Conservation (phyloP, 2,797 vertebrate species). For the Ctenosaura bakeri region DNA sequence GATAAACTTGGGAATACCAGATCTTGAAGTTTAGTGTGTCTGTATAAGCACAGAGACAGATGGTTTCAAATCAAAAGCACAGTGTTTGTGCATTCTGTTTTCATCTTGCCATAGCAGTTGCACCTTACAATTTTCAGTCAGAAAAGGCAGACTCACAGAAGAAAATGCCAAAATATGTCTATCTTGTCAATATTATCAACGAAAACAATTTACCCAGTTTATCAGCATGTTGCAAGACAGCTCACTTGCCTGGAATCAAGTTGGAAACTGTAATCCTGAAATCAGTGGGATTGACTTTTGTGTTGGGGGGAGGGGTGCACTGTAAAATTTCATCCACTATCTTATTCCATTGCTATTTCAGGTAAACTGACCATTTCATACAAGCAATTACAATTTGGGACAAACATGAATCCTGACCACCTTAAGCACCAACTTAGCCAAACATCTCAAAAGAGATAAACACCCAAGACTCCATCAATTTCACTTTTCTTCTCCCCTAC, state of each 20-base stretch:
- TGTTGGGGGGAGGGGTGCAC: neutral
- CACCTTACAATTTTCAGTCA: neutral
- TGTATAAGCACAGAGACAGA: neutral
- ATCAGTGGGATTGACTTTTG: neutral
- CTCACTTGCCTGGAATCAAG: neutral
- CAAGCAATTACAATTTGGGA: neutral
- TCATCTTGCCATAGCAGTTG: constrained; percentile 14
- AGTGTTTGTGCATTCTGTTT: neutral
- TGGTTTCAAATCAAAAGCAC: neutral
- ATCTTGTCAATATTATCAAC: neutral
- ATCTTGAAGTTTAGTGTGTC: neutral
- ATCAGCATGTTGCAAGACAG: neutral
- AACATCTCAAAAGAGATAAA: too few species aligned
- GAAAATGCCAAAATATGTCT: neutral
- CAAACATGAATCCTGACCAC: neutral
- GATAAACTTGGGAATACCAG: neutral
- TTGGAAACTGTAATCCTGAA: neutral
- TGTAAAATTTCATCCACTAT: neutral
- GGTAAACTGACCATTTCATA: neutral
- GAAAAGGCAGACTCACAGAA: neutral
- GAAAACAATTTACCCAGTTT: neutral
- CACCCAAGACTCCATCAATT: too few species aligned
- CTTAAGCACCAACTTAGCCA: neutral
- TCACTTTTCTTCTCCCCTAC: neutral
- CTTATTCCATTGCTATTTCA: neutral